Evolutionary conservation across 2,797 vertebrate species (phyloP), one percentile per base, ranked within the genome.

Genomic region (Melanotaenia pygmaea): DNA sequence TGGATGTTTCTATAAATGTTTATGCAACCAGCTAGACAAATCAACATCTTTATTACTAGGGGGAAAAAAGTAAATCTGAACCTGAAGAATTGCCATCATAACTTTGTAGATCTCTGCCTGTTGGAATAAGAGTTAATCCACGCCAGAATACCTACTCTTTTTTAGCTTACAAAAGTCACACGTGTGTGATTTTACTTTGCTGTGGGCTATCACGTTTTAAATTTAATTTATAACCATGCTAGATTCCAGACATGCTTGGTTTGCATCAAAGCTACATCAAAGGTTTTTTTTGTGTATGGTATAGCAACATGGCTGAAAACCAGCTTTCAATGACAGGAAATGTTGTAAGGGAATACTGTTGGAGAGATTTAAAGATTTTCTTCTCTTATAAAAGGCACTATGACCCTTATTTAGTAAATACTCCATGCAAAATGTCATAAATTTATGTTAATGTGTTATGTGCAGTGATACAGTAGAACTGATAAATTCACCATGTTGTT

Each of bases 401-500:
- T 56, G 1, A 51, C 13, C 53, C 13, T 24, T 56, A 12, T 28
- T 56, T 24, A 3, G n/a, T 12, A 28, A 54, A 54, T 54, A 2
- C 24, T 26, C 12, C 11, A 22, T 50, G n/a, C n/a, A 50, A 22
- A n/a, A 50, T 22, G 26, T 54, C 51, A 54, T 24, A 28, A 8
- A 30, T 30, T 16, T 28, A 16, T 56, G 53, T 16, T 2, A 56
- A 28, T 56, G 13, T 56, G 16, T 51, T 43, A 14, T 8, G 18
- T 1, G 26, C 2, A 35, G 5, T 20, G 16, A 35, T 35, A n/a
- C 11, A 35, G 20, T n/a, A 18, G 3, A 16, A 30, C 1, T 22
- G 37, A 45, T 67, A 67, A 61, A 40, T 43, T 51, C 2, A 37
- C 26, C 24, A 9, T 71, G 35, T 34, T 64, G 24, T 26, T 43